These are phyloP conservation scores for Subacronicta megacephala DNA, from an alignment of 2,888 invertebrate genomes.

Conservation along the genomic window DNA sequence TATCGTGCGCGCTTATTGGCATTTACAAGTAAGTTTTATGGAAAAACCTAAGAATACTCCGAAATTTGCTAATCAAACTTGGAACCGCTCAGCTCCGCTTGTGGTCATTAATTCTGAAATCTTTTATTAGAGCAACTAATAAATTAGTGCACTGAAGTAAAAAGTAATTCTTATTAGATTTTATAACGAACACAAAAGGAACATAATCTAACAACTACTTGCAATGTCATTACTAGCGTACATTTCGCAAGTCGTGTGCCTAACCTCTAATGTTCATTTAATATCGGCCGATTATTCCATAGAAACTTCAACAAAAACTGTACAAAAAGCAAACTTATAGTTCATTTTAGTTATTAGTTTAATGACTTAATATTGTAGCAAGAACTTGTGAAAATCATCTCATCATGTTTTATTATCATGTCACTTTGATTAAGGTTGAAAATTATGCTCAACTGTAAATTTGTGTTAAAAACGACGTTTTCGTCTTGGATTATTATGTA, in stretches of 20 bases:
- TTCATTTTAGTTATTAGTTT: slow-evolving; percentile 50
- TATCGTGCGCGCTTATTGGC: too few species aligned
- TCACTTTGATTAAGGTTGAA: slow-evolving; percentile 30
- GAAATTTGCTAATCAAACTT: too few species aligned
- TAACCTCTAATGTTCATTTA: slow-evolving; percentile 55
- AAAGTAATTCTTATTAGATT: slow-evolving; percentile 9
- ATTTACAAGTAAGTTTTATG: too few species aligned
- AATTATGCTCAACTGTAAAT: slow-evolving; percentile 20
- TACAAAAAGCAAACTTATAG: slow-evolving; percentile 42
- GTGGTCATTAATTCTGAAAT: too few species aligned
- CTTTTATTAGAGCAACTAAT: too few species aligned
- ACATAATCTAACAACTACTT: slow-evolving; percentile 21
- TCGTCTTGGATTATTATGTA: too few species aligned
- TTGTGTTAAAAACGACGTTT: too few species aligned
- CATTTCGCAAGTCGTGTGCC: slow-evolving; percentile 44
- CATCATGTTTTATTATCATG: slow-evolving; percentile 35
- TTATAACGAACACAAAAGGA: slow-evolving; percentile 15
- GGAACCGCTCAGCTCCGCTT: too few species aligned
- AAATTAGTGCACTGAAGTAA: background rate
- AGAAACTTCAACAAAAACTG: slow-evolving; percentile 49
- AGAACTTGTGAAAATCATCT: slow-evolving; percentile 47
- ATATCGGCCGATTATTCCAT: slow-evolving; percentile 47
- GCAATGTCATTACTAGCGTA: slow-evolving; percentile 31
- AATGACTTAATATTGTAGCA: slow-evolving; percentile 49
- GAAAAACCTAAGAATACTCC: too few species aligned